Evolutionary conservation across 1,140 invertebrate genomes (phyloP).

Genomic region (Dendrolimus punctatus): DNA sequence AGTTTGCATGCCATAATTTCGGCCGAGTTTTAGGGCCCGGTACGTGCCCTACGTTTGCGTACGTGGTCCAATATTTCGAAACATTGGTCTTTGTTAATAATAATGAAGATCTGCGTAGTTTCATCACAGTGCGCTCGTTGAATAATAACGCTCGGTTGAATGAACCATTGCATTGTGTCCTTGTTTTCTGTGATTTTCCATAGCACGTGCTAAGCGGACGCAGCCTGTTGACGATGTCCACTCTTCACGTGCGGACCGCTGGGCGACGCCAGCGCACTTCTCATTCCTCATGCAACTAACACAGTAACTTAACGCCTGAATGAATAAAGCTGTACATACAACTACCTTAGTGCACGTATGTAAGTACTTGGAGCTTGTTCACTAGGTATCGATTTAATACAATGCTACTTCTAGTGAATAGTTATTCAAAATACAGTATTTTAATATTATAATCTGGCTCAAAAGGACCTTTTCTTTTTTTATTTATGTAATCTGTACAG

Average conservation of each 20-base stretch:
- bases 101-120: constrained; percentile 67
- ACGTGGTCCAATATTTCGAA: constrained; percentile 55
- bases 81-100: constrained; percentile 61
- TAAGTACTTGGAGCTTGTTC: constrained; percentile 8
- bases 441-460: no score
- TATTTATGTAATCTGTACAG: no score
- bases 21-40: constrained; percentile 29
- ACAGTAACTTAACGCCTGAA: constrained; percentile 32
- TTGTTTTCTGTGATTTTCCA: constrained; percentile 71
- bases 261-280: constrained; percentile 5
- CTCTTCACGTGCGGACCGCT: constrained; percentile 15
- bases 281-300: constrained; percentile 31
- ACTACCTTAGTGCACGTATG: constrained; percentile 32
- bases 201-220: constrained; percentile 35
- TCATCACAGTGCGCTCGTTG: constrained; percentile 66
- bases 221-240: constrained; percentile 2
- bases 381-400: no score
- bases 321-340: constrained; percentile 17
- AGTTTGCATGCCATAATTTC: constrained; percentile 17
- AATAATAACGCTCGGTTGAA: constrained; percentile 68
- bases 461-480: no score
- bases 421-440: no score
- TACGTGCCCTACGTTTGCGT: constrained; percentile 25
- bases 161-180: constrained; percentile 69
- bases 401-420: no score